Evolutionary conservation across 2,113 vertebrate genomes (phyloP), one percentile per base, ranked within the genome.

Genomic region (Irena cyanogastra): DNA sequence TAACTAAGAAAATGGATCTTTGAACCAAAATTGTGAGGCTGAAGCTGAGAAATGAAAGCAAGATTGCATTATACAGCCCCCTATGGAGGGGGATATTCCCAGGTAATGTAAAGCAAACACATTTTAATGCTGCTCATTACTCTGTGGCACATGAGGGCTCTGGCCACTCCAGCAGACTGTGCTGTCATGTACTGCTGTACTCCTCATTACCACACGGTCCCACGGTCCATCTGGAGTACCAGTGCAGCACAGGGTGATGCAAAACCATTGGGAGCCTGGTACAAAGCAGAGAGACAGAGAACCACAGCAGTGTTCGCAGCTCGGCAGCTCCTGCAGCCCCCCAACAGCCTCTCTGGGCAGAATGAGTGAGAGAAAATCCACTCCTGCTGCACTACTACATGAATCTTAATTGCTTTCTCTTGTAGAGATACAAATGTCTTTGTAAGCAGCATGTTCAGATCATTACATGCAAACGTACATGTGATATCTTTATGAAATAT

Each of bases 401-500:
- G n/a, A 57, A 13, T 35, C 76, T 60, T 90, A 86, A 95, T 79
- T 84, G 92, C 44, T 78, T 96, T 95, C 65, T 69, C 83, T 87
- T 76, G 88, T 84, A 90, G 57, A 75, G 53, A 37, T 87, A 79
- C 53, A 53, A 64, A 20, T 84, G 61, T 57, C 85, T 89, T 89
- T 76, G 83, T 72, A 68, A 95, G 90, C 69, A 82, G 41, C 8
- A 0, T 53, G 76, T 90, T 92, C 44, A 18, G n/a, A 64, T 23
- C 3, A 3, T 57, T 89, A 79, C 61, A 69, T 57, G 53, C 65
- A 93, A 78, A 76, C 0, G 2, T 53, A 82, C 53, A 45, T 61
- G 60, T 56, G 77, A 87, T 50, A 71, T 23, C 65, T 79, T 86
- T 89, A 93, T 93, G 86, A 97, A 96, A 95, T 91, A 96, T 78